Conservation (phyloP, 2,797 vertebrate species). For the Remorina albescens region DNA sequence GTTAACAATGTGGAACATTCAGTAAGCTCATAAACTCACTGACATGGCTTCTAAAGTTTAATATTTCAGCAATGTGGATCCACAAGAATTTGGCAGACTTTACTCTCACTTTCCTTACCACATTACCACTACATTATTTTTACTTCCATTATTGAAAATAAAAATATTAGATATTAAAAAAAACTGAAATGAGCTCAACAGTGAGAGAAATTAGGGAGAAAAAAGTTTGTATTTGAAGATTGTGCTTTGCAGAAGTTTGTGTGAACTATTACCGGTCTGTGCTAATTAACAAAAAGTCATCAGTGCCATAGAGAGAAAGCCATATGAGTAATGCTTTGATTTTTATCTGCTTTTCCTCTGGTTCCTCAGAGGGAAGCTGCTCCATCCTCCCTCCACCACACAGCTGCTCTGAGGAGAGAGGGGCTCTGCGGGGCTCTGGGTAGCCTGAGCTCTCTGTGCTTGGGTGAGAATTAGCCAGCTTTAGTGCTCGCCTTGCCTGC, state of each 20-base stretch:
- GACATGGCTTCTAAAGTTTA: too few relatives aligned
- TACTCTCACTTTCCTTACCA: too few relatives aligned
- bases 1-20: too few relatives aligned
- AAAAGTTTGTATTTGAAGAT: neutral
- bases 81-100: too few relatives aligned
- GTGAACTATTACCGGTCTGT: constrained; percentile 5
- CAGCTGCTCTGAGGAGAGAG: constrained; percentile 77
- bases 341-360: constrained; percentile 22
- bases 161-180: too few relatives aligned
- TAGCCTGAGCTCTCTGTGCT: constrained; percentile 75
- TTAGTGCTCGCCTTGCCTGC: constrained; percentile 75
- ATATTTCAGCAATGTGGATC: too few relatives aligned
- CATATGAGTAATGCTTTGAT: constrained; percentile 40
- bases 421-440: constrained; percentile 70
- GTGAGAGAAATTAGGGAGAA: neutral
- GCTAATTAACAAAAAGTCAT: constrained; percentile 33
- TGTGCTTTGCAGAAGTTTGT: neutral
- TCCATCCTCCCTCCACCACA: constrained; percentile 57
- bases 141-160: neutral
- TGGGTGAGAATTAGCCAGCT: constrained; percentile 83
- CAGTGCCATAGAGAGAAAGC: constrained; percentile 6
- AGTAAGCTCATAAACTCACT: too few relatives aligned
- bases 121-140: too few relatives aligned
- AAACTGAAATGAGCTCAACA: neutral
- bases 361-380: constrained; percentile 38